Percentiles rank a stretch among this genome's conserved stretches.
phyloP scores from a whole-genome alignment of 2,113 vertebrate species.

The Mobula hypostoma region DNA sequence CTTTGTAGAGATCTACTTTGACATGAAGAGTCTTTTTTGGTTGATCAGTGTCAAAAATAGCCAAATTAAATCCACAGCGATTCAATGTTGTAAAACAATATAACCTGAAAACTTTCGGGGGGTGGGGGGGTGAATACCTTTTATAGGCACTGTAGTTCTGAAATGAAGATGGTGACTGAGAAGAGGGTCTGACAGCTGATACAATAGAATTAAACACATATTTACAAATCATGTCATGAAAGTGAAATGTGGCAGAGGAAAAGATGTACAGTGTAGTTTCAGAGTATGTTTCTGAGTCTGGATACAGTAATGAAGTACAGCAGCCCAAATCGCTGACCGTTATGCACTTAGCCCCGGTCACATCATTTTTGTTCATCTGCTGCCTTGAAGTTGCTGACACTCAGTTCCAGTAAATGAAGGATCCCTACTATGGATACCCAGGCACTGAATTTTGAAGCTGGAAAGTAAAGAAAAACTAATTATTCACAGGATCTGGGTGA shows the following conservation, averaged over 20 bases:
- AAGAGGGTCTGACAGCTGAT: neutral
- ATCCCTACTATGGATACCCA: neutral
- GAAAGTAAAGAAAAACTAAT: neutral
- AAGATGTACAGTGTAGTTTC: neutral
- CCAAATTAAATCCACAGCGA: no score
- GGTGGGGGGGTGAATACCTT: no score
- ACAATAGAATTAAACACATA: neutral
- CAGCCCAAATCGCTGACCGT: neutral
- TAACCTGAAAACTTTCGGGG: no score
- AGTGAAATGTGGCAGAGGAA: neutral
- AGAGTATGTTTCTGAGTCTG: neutral
- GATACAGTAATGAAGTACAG: neutral
- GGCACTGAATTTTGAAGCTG: neutral
- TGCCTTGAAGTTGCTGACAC: no score
- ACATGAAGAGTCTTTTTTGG: no score
- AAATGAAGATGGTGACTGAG: neutral
- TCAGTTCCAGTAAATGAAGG: neutral
- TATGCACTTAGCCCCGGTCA: neutral
- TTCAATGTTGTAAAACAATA: no score
- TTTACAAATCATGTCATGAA: neutral
- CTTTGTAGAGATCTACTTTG: no score
- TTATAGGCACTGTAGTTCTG: no score
- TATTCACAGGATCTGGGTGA: no score
- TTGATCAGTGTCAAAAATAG: no score
- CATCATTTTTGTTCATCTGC: no score